Conservation (phyloP, 2,888 invertebrate genomes). For the Agrotis puta region DNA sequence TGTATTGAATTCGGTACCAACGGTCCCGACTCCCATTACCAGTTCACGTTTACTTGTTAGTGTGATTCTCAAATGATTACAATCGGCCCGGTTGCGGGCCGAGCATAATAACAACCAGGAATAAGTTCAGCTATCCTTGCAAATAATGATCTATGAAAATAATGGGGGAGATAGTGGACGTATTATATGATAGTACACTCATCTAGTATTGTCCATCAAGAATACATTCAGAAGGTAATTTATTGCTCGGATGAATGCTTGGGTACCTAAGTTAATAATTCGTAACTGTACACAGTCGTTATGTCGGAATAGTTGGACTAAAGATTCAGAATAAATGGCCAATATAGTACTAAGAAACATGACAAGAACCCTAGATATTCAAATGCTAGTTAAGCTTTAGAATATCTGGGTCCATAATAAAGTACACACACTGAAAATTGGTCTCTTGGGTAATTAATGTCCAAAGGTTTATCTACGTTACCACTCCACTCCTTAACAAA, state of each 20-base stretch:
- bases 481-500: slow-evolving; percentile 28
- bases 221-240: slow-evolving; percentile 21
- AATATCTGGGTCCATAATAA: slow-evolving; percentile 36
- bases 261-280: slow-evolving; percentile 18
- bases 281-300: slow-evolving; percentile 35
- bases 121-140: slow-evolving; percentile 60
- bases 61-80: slow-evolving; percentile 87
- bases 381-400: slow-evolving; percentile 36
- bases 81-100: slow-evolving; percentile 75
- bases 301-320: slow-evolving; percentile 35
- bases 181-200: slow-evolving; percentile 4
- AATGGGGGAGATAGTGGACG: slow-evolving; percentile 32
- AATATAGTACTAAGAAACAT: slow-evolving; percentile 41
- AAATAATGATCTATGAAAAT: slow-evolving; percentile 58
- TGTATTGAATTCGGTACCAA: slow-evolving; percentile 87
- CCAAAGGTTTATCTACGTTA: slow-evolving; percentile 32
- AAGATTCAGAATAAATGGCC: slow-evolving; percentile 38
- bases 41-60: slow-evolving; percentile 86
- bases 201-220: slow-evolving; percentile 36
- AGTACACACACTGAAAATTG: slow-evolving; percentile 40
- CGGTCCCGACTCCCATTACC: slow-evolving; percentile 82
- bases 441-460: slow-evolving; percentile 51
- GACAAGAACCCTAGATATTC: slow-evolving; percentile 37
- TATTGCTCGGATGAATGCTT: slow-evolving; percentile 21
- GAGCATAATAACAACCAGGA: slow-evolving; percentile 73